Conservation (phyloP, 2,888 invertebrate genomes). For the Hypselothyrea guttata region DNA sequence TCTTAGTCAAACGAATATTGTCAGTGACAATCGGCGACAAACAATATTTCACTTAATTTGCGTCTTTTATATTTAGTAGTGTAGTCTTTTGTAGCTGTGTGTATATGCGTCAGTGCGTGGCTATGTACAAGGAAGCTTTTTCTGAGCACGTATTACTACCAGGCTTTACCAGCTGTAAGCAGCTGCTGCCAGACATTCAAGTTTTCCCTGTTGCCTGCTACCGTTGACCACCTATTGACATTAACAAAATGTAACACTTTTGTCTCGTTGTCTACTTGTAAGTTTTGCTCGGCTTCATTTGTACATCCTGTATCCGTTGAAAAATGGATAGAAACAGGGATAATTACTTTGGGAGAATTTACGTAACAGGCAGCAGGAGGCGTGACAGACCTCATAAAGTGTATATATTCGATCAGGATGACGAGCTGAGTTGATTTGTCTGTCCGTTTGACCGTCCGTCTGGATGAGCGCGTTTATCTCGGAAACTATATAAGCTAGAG, state of each 20-base stretch:
- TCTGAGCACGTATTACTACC: conserved; percentile 52
- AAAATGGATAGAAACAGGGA: no score
- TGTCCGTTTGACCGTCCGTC: no score
- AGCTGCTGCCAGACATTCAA: conserved; percentile 59
- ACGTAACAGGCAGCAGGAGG: no score
- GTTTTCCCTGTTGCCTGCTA: conserved; percentile 15
- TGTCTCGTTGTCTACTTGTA: background rate
- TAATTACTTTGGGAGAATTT: no score
- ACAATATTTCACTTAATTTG: conserved; percentile 73
- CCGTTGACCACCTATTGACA: conserved; percentile 71
- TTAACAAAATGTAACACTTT: conserved; percentile 52
- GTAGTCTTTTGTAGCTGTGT: conserved; percentile 20
- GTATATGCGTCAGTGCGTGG: conserved; percentile 31
- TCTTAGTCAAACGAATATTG: background rate
- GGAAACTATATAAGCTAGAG: no score
- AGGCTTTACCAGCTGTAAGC: conserved; percentile 62
- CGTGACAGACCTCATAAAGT: no score
- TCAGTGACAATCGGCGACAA: conserved; percentile 3
- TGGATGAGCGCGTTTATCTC: no score
- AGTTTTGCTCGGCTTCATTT: background rate
- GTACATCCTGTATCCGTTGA: no score
- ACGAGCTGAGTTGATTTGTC: no score
- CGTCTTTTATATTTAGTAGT: conserved; percentile 75
- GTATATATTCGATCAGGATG: no score
- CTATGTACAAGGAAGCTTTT: conserved; percentile 28